Evolutionary conservation across 1,140 invertebrate species (phyloP).

Genomic region (Bombus confusus): DNA sequence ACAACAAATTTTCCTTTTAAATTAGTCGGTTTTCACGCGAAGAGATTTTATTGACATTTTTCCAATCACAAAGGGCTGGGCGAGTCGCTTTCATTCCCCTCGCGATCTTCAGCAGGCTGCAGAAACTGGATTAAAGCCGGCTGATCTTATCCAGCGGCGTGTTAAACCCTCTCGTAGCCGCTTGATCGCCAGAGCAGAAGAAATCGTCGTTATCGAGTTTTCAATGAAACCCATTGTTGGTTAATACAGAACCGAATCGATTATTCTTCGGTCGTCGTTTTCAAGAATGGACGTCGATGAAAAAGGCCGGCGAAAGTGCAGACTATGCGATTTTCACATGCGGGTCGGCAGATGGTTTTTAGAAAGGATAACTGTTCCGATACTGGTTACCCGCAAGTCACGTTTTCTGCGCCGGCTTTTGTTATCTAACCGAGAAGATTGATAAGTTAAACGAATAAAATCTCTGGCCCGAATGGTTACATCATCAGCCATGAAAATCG

Average conservation of each 20-base stretch:
- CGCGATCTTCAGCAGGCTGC: constrained; percentile 10
- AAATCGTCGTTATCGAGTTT: constrained; percentile 56
- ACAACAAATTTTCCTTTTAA: constrained; percentile 6
- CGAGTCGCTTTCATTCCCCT: neutral
- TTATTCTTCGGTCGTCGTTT: constrained; percentile 50
- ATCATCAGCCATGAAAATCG: constrained; percentile 8
- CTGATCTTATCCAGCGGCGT: constrained; percentile 57
- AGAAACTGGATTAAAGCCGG: constrained; percentile 33
- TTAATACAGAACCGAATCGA: constrained; percentile 50
- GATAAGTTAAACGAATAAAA: constrained; percentile 36
- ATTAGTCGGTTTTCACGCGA: constrained; percentile 8
- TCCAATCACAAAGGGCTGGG: neutral
- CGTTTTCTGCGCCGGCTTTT: constrained; percentile 22
- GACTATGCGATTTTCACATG: constrained; percentile 40
- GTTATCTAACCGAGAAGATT: constrained; percentile 13
- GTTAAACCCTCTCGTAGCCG: constrained; percentile 47
- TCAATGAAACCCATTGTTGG: constrained; percentile 58
- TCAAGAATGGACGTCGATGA: constrained; percentile 28
- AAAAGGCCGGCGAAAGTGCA: constrained; percentile 25
- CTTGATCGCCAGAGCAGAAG: constrained; percentile 57
- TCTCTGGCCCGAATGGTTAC: neutral
- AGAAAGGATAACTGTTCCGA: constrained; percentile 41
- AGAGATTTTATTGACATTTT: constrained; percentile 24
- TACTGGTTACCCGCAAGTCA: constrained; percentile 48
- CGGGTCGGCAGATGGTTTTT: constrained; percentile 31